Evolutionary conservation across 2,888 invertebrate species (phyloP).

Genomic region (Drosophila vallismaia): DNA sequence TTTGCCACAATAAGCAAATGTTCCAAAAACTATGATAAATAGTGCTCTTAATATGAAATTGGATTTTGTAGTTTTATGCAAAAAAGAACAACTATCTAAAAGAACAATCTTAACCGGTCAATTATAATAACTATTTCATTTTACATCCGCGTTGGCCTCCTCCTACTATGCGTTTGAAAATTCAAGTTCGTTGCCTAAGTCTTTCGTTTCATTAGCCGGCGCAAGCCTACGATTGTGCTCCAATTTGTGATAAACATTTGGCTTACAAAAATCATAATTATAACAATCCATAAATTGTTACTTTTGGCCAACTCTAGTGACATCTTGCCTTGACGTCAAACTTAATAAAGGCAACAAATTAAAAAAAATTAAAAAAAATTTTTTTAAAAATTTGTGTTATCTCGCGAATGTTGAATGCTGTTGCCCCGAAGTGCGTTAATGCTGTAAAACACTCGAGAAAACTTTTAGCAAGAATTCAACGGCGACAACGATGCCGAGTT

Average conservation of each 20-base stretch:
- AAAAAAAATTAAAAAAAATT: constrained; percentile 30
- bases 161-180: not conserved
- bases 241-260: constrained; percentile 16
- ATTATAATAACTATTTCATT: not conserved
- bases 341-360: constrained; percentile 20
- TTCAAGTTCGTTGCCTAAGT: constrained; percentile 73
- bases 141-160: constrained; percentile 13
- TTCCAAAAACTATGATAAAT: constrained; percentile 9
- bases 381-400: constrained; percentile 30
- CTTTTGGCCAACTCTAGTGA: constrained; percentile 18
- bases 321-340: constrained; percentile 38
- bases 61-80: not conserved
- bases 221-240: constrained; percentile 38
- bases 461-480: constrained; percentile 66
- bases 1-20: not conserved
- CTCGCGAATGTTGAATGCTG: constrained; percentile 5
- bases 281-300: constrained; percentile 4
- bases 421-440: constrained; percentile 15
- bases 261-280: constrained; percentile 30
- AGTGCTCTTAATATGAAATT: not conserved
- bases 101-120: not conserved
- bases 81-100: not conserved
- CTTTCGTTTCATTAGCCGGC: constrained; percentile 51
- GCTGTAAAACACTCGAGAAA: constrained; percentile 61
- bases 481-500: constrained; percentile 38